Evolutionary conservation across 1,140 invertebrate genomes (phyloP).

Genomic region (Drosophila setifemur): DNA sequence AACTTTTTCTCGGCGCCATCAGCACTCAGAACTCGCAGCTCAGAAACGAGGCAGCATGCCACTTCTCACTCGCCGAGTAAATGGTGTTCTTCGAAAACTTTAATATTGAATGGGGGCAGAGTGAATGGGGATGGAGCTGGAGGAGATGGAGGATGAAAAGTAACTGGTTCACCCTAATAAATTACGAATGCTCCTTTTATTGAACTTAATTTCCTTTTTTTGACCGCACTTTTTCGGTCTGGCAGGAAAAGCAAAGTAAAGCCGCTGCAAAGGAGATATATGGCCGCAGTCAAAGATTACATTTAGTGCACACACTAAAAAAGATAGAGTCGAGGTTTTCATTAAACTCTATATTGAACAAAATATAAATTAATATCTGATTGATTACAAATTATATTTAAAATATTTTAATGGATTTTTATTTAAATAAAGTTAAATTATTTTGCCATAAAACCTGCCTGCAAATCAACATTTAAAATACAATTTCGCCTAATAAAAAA

Average conservation of each 20-base stretch:
- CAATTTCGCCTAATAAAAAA: no score
- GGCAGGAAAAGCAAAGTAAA: conserved; percentile 36
- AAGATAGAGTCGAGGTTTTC: not conserved
- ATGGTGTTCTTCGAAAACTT: conserved; percentile 12
- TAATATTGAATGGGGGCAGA: conserved; percentile 24
- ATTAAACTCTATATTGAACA: not conserved
- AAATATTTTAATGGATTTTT: not conserved
- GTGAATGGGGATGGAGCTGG: not conserved
- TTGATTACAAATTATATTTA: not conserved
- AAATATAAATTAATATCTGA: no score
- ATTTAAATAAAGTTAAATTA: no score
- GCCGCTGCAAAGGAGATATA: conserved; percentile 72
- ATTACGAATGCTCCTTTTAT: conserved; percentile 72
- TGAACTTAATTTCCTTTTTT: conserved; percentile 78
- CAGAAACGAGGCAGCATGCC: conserved; percentile 23
- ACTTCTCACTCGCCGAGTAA: conserved; percentile 32
- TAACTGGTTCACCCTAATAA: conserved; percentile 55
- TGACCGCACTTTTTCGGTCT: conserved; percentile 56
- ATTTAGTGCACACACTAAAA: conserved; percentile 40
- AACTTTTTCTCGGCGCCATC: conserved; percentile 38
- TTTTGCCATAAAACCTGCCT: no score
- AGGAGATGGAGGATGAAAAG: not conserved
- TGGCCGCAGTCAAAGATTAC: conserved; percentile 73
- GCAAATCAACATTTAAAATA: no score
- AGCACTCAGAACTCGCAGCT: no score